Conservation (phyloP, 2,113 vertebrate species). For the Campylomormyrus numenius region DNA sequence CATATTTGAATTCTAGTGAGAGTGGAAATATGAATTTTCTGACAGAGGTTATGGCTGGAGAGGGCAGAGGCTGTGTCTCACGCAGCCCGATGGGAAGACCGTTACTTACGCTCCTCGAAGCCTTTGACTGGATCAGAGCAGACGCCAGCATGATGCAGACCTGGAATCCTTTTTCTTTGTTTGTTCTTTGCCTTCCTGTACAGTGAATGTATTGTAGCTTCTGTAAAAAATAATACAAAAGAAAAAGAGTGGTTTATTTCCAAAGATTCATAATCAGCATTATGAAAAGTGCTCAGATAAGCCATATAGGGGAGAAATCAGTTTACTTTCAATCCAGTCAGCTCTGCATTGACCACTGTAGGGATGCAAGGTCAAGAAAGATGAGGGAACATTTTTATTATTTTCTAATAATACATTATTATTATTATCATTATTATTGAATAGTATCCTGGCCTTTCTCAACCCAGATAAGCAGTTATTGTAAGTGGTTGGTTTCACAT, state of each 20-base stretch:
- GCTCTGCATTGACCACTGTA: background rate
- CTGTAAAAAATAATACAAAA: background rate
- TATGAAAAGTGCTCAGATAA: background rate
- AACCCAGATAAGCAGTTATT: background rate
- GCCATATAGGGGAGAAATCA: background rate
- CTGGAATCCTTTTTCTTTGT: background rate
- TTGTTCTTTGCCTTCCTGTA: background rate
- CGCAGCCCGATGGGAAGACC: background rate
- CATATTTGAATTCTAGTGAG: background rate
- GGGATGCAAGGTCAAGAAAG: background rate
- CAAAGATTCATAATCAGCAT: constrained; percentile 3
- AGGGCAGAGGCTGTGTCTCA: background rate
- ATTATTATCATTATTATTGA: background rate
- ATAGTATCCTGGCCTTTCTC: background rate
- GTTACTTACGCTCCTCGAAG: background rate
- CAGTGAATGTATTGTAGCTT: background rate
- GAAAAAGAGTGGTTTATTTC: background rate
- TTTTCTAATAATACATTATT: background rate
- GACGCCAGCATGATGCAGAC: background rate
- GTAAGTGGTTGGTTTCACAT: background rate
- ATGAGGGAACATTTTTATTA: background rate
- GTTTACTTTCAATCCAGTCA: background rate
- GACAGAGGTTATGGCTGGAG: background rate
- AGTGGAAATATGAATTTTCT: background rate
- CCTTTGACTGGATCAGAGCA: background rate